Evolutionary conservation across 2,888 invertebrate species (phyloP), one percentile per base, ranked within the genome.

Genomic region (Entomobrya multifasciata): DNA sequence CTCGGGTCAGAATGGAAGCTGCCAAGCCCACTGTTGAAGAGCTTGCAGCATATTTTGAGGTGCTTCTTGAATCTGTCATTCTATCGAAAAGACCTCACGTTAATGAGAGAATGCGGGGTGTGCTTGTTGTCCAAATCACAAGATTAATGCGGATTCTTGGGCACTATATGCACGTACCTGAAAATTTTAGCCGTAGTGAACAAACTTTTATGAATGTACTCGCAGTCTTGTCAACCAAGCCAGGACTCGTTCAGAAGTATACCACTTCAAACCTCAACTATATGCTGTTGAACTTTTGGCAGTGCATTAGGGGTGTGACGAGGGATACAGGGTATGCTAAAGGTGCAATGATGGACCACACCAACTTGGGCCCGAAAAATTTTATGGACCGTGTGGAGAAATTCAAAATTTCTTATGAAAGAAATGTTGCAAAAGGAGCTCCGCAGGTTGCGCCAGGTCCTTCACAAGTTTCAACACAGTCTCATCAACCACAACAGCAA

Each of bases 361-460:
- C 5, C 1, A 13, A 22, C 4, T 0, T 78, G 41, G 78, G 62
- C 27, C 17, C 62, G 0, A 6, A n/a, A 27, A 20, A 15, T 8
- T 62, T 78, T 25, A 13, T 49, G 67, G 52, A 79, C 0, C 22
- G 52, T 17, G 22, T 67, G 11, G 65, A 47, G 11, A 67, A 44
- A 13, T 67, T 79, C 49, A 27, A 77, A n/a, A 13, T 15, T 0
- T 13, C 77, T n/a, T 77, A 57, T 22, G 36, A 57, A 10, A 36
- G 36, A 25, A 70, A 13, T 44, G 41, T 22, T 20, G 20, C 65
- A 20, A 41, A 20, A 44, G 22, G 20, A 52, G 20, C 44, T 25
- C n/a, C 22, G 11, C 17, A 10, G 44, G 11, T 20, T n/a, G 17
- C 13, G 11, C 10, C 17, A 41, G 22, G 2, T 17, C 27, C 72